A percentile compares a stretch with the other conserved stretches of the same genome.
These are phyloP conservation scores for Leuciscus idus DNA, from an alignment of 2,113 vertebrate species.

Conservation along the genomic window DNA sequence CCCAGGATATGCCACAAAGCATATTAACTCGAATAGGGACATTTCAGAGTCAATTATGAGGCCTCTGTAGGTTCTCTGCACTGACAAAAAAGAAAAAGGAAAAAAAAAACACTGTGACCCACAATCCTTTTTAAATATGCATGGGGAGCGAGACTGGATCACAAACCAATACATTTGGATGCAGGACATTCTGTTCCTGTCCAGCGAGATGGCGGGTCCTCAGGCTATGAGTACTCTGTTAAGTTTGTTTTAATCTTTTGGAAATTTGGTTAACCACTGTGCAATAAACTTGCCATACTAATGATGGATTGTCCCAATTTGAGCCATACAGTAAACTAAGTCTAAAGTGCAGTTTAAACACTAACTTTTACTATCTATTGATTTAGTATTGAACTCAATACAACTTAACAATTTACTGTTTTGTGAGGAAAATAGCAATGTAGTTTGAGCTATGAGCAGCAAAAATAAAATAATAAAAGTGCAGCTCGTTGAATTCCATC, in stretches of 20 bases:
- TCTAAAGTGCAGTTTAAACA: not conserved
- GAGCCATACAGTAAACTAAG: not conserved
- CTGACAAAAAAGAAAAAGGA: not conserved
- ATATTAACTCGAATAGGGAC: not conserved
- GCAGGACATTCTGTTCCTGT: not conserved
- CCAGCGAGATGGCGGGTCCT: not conserved
- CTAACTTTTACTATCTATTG: not conserved
- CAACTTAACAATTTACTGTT: not conserved
- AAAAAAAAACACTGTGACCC: not conserved
- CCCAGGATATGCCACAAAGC: not conserved
- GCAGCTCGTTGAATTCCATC: not conserved
- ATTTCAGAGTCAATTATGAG: not conserved
- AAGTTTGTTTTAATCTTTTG: not conserved
- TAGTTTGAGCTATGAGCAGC: not conserved
- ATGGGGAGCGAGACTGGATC: not conserved
- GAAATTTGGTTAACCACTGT: conserved; percentile 11
- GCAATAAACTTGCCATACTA: not conserved
- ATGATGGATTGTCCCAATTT: conserved; percentile 1
- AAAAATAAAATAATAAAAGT: not conserved
- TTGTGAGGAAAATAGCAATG: not conserved
- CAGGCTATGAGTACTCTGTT: not conserved
- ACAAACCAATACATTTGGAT: not conserved
- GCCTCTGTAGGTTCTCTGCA: not conserved
- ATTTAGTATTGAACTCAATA: not conserved
- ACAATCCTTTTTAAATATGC: not conserved